These are phyloP conservation scores for Netelia inedita DNA, from an alignment of 2,888 invertebrate species.

Conservation along the genomic window DNA sequence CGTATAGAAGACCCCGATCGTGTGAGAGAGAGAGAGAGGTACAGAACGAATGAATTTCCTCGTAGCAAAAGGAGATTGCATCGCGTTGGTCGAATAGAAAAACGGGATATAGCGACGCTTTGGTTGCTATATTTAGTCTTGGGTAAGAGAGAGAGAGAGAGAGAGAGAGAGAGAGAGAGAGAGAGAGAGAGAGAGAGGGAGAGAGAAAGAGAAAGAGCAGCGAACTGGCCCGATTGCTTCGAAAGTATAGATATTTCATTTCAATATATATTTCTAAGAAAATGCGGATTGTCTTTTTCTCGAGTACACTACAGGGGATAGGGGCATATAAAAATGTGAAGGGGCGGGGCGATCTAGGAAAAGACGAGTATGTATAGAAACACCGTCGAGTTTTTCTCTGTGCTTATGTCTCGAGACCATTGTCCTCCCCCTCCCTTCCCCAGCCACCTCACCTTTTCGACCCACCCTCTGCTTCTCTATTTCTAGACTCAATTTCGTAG, in stretches of 20 bases:
- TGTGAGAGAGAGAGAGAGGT: neutral
- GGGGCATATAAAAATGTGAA: slow-evolving; percentile 22
- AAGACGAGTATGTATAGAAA: slow-evolving; percentile 25
- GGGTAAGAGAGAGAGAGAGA: neutral
- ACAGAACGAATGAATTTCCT: slow-evolving; percentile 35
- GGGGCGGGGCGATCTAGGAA: slow-evolving; percentile 29
- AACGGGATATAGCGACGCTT: slow-evolving; percentile 10
- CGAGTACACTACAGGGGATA: slow-evolving; percentile 33
- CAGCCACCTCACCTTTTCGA: neutral
- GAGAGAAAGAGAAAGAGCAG: slow-evolving; percentile 2
- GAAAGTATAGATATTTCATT: slow-evolving; percentile 63
- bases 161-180: neutral
- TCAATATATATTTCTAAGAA: slow-evolving; percentile 54
- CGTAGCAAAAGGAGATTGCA: slow-evolving; percentile 47
- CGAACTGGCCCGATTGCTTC: slow-evolving; percentile 41
- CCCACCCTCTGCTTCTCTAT: neutral
- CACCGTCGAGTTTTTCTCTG: slow-evolving; percentile 32
- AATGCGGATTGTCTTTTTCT: slow-evolving; percentile 57
- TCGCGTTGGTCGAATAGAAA: slow-evolving; percentile 32
- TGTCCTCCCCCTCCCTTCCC: slow-evolving; percentile 13
- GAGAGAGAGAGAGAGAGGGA: neutral
- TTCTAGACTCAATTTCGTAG: slow-evolving; percentile 67
- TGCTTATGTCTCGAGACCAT: slow-evolving; percentile 62
- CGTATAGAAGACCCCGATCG: too few species aligned
- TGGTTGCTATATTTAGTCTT: too few species aligned